Base-by-base conservation (phyloP, 2,113 vertebrate genomes). In the Dissostichus mawsoni region DNA sequence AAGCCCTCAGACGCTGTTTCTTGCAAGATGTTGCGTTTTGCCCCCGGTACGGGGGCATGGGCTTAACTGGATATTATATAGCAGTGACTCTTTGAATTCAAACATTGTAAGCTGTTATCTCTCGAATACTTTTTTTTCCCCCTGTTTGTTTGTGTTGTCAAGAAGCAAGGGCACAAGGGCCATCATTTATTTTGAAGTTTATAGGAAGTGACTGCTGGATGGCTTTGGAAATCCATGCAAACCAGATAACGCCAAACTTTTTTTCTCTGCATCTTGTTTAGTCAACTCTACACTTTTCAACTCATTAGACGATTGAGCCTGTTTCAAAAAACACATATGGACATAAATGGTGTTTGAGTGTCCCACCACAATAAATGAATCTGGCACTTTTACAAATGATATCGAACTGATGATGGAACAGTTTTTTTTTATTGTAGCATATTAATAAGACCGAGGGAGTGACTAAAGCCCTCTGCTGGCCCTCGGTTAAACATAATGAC, bases 401-500 rank as follows among this genome's bases (percentile, higher is more conserved):
- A 71, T 76, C 57, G 45, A 80, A 82, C 74, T 78, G 59, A 85
- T 23, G 18, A 78, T 69, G 80, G 48, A 66, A 82, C 69, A 57
- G 55, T 33, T 65, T 66, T 51, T 84, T 80, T 57, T 86, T 44
- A 82, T 86, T 72, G 81, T 64, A 69, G 74, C 72, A 76, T 85
- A 83, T 91, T 87, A 86, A 84, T 91, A 63, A 84, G 72, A 65
- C 11, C 1, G 59, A 66, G 41, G 55, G 76, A 86, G 83, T 69
- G 84, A 85, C 85, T 45, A 71, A 55, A 79, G 52, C 25, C 55
- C 52, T 85, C 66, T 72, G 65, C 61, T 72, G 82, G 73, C 82
- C 86, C 59, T 83, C 52, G 8, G 72, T 91, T 83, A 87, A 50
- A 57, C 76, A 48, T 87, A 88, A 90, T 91, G 87, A 89, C 78